A percentile compares a stretch with the other conserved stretches of the same genome.
These are phyloP conservation scores for Paracyclopina nana DNA, from an alignment of 1,140 invertebrate species.

Conservation along the genomic window DNA sequence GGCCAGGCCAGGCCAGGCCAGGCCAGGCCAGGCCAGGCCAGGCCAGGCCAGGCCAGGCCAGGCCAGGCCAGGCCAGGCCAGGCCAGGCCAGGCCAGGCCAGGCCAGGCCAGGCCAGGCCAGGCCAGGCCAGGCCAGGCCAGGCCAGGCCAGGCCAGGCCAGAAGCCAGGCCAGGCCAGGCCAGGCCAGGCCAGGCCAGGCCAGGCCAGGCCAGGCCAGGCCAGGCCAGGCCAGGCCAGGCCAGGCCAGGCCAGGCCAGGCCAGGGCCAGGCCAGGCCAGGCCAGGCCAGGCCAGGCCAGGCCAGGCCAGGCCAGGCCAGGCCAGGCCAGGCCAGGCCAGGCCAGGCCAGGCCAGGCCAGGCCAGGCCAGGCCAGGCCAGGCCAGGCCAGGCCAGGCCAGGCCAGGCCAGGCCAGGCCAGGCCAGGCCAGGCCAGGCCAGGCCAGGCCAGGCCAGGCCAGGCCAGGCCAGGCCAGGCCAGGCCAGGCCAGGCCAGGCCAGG, in stretches of 20 bases:
- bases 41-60: constrained; percentile 22
- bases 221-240: constrained; percentile 21
- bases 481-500: constrained; percentile 20
- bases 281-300: constrained; percentile 21
- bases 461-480: constrained; percentile 20
- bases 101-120: constrained; percentile 22
- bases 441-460: constrained; percentile 15
- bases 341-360: constrained; percentile 18
- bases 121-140: constrained; percentile 22
- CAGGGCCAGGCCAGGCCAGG: constrained; percentile 19
- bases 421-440: constrained; percentile 15
- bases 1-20: constrained; percentile 22
- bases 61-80: constrained; percentile 22
- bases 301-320: constrained; percentile 19
- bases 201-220: constrained; percentile 19
- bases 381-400: constrained; percentile 17
- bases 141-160: constrained; percentile 22
- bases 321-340: constrained; percentile 20
- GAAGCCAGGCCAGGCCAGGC: constrained; percentile 21
- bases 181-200: constrained; percentile 21
- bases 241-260: constrained; percentile 19
- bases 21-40: constrained; percentile 22
- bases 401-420: constrained; percentile 17
- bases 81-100: constrained; percentile 22
- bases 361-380: constrained; percentile 17